These are phyloP conservation scores for Grammomys dolichurus DNA, from an alignment of 2,113 vertebrate species.

Conservation along the genomic window DNA sequence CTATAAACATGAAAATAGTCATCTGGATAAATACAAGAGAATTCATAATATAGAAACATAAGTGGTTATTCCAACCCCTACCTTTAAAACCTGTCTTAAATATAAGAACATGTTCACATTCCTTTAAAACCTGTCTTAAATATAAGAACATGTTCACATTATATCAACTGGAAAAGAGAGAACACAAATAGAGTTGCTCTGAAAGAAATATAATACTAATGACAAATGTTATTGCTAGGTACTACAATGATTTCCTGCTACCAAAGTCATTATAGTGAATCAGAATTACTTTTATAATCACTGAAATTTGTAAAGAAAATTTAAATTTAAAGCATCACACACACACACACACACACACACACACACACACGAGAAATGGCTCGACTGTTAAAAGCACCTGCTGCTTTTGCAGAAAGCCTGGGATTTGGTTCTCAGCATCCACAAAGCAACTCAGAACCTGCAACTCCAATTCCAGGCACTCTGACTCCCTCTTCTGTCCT, in stretches of 20 bases:
- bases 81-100: constrained; percentile 25
- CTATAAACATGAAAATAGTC: constrained; percentile 10
- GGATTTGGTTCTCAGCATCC: background rate
- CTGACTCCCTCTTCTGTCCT: background rate
- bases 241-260: background rate
- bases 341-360: background rate
- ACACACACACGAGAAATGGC: background rate
- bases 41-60: background rate
- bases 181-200: constrained; percentile 31
- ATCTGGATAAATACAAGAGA: constrained; percentile 20
- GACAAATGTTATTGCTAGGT: background rate
- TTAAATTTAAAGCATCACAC: background rate
- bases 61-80: constrained; percentile 1
- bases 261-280: constrained; percentile 20
- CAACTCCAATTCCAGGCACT: background rate
- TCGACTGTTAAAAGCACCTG: background rate
- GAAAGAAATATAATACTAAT: constrained; percentile 42
- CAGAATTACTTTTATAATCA: constrained; percentile 25
- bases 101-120: background rate
- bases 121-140: constrained; percentile 25
- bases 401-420: background rate
- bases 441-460: background rate
- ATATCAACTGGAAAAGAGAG: constrained; percentile 5
- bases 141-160: background rate
- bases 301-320: background rate